Evolutionary conservation across 2,113 vertebrate genomes (phyloP), one percentile per base, ranked within the genome.

Genomic region (Deroptyus accipitrinus): DNA sequence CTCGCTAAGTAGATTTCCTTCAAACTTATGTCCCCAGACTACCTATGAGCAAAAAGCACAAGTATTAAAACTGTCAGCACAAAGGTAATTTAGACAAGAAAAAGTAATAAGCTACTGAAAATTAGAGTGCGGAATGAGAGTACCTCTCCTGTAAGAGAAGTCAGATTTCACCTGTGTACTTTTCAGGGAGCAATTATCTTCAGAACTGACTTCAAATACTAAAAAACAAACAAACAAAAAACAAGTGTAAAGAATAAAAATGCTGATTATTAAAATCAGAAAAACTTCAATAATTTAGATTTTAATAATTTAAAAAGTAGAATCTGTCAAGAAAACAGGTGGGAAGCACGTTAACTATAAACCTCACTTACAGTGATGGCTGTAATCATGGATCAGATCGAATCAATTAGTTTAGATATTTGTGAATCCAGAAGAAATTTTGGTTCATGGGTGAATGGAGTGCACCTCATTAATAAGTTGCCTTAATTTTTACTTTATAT

Each of bases 401-500:
- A 91, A 76, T 91, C 46, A 92, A 73, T 88, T 81, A 93, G 37
- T 67, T 19, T 49, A 83, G 55, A 35, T 96, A 83, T 83, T 92
- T 93, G 46, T 78, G 91, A 93, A 83, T 90, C 30, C 73, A 90
- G 69, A 86, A 22, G 24, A 15, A 86, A 61, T 89, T 97, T 81
- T 68, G 2, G 7, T 87, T 92, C 46, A 28, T 54, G 31, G 19
- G 24, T 81, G 48, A 80, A 80, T 22, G 49, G 25, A 87, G 27
- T 52, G 16, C 24, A 77, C 4, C 55, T 27, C 24, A 55, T 62
- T n/a, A 92, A 83, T 81, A 83, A 86, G 30, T 64, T 57, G 13
- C 41, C 17, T 96, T 69, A 23, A 63, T 75, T 68, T 91, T 87
- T 80, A 42, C 70, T 87, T 81, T 68, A 41, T 73, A 3, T 80